These are phyloP conservation scores for Lottia scabra DNA, from an alignment of 2,888 invertebrate species.

Conservation along the genomic window DNA sequence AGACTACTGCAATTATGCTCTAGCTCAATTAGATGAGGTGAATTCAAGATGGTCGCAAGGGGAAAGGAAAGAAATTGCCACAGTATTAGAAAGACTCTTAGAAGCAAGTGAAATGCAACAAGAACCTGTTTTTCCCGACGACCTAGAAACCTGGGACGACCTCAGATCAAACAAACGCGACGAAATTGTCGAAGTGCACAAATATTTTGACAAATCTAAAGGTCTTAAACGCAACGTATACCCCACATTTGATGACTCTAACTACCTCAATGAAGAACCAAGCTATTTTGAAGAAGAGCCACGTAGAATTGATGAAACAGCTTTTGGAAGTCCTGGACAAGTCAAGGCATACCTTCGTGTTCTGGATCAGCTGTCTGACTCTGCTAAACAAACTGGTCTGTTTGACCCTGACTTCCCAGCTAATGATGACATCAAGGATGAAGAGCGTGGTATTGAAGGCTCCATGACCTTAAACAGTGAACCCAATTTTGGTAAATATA, in stretches of 20 bases:
- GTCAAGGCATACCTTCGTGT: background rate
- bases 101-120: slow-evolving; percentile 16
- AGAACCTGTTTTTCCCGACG: slow-evolving; percentile 6
- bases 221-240: slow-evolving; percentile 35
- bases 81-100: slow-evolving; percentile 30
- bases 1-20: background rate
- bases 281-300: background rate
- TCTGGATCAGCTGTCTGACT: background rate
- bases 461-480: background rate
- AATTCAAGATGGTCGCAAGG: slow-evolving; percentile 11
- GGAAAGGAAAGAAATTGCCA: slow-evolving; percentile 30
- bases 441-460: background rate
- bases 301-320: background rate
- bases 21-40: background rate
- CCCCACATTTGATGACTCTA: slow-evolving; percentile 15
- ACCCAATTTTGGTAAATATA: too few relatives aligned
- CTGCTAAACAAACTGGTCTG: background rate
- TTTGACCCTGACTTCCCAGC: background rate
- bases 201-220: slow-evolving; percentile 47
- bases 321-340: background rate
- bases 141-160: slow-evolving; percentile 10
- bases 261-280: slow-evolving; percentile 16
- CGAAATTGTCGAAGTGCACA: slow-evolving; percentile 53
- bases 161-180: slow-evolving; percentile 42
- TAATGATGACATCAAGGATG: background rate